phyloP scores from a whole-genome alignment of 2,113 vertebrate species.

The Entelurus aequoreus region DNA sequence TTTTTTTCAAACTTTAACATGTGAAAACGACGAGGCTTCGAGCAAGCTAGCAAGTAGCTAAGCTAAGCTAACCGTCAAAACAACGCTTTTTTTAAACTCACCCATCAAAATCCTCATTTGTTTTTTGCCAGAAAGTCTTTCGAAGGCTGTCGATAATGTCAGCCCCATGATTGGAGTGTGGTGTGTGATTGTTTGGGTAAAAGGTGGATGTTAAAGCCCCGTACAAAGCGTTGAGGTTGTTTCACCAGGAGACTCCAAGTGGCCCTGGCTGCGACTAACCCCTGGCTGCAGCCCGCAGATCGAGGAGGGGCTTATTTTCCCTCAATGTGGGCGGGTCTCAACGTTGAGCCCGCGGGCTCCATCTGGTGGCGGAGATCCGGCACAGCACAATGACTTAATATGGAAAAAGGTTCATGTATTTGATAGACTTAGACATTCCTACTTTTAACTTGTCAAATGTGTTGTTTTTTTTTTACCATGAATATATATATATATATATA shows the following conservation, averaged over 20 bases:
- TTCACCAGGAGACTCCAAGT: conserved; percentile 5
- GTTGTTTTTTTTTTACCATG: too few relatives aligned
- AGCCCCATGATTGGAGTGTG: conserved; percentile 74
- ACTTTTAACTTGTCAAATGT: too few relatives aligned
- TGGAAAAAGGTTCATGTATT: too few relatives aligned
- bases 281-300: too few relatives aligned
- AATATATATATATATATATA: too few relatives aligned
- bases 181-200: background rate
- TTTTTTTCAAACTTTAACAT: background rate
- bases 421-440: too few relatives aligned
- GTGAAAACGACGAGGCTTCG: background rate
- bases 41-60: background rate
- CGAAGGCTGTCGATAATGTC: conserved; percentile 75
- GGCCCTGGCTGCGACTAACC: too few relatives aligned
- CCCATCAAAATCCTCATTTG: conserved; percentile 90
- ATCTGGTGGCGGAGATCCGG: too few relatives aligned
- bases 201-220: background rate
- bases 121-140: conserved; percentile 85
- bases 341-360: too few relatives aligned
- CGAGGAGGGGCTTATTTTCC: too few relatives aligned
- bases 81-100: conserved; percentile 46
- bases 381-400: too few relatives aligned
- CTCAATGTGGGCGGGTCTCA: too few relatives aligned
- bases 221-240: background rate
- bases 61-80: conserved; percentile 4